A percentile compares a stretch with the other conserved stretches of the same genome.
Evolutionary conservation across 2,797 vertebrate species (phyloP).

Genomic region (Pyrocephalus nanus): DNA sequence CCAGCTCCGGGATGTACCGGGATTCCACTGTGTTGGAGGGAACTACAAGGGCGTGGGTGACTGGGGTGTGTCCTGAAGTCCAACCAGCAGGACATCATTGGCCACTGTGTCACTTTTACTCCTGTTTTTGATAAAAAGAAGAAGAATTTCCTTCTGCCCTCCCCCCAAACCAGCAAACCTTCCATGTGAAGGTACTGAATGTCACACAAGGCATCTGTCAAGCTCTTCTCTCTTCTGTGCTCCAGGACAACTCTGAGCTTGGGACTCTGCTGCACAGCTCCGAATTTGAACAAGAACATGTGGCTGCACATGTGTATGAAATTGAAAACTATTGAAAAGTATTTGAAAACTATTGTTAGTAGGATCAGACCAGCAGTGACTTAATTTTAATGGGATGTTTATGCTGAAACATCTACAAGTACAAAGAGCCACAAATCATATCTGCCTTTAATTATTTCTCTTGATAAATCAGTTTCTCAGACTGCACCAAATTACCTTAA

Average conservation of each 20-base stretch:
- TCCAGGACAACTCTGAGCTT: not conserved
- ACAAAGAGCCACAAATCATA: constrained; percentile 38
- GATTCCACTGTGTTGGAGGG: not conserved
- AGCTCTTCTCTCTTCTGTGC: not conserved
- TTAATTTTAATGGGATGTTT: constrained; percentile 58
- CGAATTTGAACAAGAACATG: not conserved
- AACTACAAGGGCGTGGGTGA: fast-evolving
- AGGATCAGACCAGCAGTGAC: constrained; percentile 22
- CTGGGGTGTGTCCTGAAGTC: not conserved
- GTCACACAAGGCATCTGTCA: fast-evolving
- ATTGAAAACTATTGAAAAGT: not conserved
- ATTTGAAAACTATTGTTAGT: not conserved
- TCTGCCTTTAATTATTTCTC: constrained; percentile 60
- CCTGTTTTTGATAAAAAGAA: not conserved
- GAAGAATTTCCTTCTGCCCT: not conserved
- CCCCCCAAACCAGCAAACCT: not conserved
- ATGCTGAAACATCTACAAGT: constrained; percentile 35
- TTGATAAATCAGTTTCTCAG: constrained; percentile 56
- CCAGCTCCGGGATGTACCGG: not conserved
- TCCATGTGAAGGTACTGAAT: fast-evolving
- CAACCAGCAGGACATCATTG: not conserved
- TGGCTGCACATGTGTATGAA: not conserved
- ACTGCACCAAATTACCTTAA: constrained; percentile 57
- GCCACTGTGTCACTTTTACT: not conserved
- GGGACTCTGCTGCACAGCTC: not conserved